A percentile compares a stretch with the other conserved stretches of the same genome.
Conservation (phyloP, 2,797 vertebrate species). For the Syngnathus rostellatus region DNA sequence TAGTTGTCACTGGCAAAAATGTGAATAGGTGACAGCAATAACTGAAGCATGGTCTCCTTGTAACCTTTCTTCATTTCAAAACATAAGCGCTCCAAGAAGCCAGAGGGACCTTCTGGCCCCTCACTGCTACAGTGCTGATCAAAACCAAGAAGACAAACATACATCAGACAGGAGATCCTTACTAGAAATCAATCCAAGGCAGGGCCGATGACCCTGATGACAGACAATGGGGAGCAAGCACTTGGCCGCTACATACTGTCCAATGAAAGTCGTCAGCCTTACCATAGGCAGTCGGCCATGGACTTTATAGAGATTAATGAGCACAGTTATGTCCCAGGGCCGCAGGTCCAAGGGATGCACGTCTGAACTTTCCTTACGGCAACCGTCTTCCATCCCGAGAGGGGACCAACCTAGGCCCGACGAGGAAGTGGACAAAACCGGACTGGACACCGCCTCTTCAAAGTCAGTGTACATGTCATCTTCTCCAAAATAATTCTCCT, state of each 20-base stretch:
- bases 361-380: constrained; percentile 67
- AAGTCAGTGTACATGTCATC: constrained; percentile 99
- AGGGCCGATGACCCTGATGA: too few relatives aligned
- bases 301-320: constrained; percentile 93
- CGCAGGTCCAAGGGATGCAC: constrained; percentile 83
- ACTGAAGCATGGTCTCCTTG: constrained; percentile 91
- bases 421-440: constrained; percentile 85
- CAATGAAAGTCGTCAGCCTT: constrained; percentile 37
- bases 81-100: constrained; percentile 88
- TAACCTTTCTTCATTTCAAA: constrained; percentile 99
- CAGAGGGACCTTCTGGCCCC: constrained; percentile 87
- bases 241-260: too few relatives aligned
- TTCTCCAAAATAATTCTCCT: constrained; percentile 99
- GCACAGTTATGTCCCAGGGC: constrained; percentile 97
- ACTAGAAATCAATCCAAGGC: not conserved
- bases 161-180: not conserved
- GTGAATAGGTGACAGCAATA: constrained; percentile 88
- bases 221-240: too few relatives aligned
- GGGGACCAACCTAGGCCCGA: constrained; percentile 91
- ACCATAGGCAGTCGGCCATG: constrained; percentile 95
- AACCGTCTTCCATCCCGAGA: constrained; percentile 78
- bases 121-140: constrained; percentile 86
- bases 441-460: constrained; percentile 86
- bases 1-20: constrained; percentile 92
- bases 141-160: not conserved